phyloP scores from a whole-genome alignment of 2,888 invertebrate species.

The Saturnia pavonia region DNA sequence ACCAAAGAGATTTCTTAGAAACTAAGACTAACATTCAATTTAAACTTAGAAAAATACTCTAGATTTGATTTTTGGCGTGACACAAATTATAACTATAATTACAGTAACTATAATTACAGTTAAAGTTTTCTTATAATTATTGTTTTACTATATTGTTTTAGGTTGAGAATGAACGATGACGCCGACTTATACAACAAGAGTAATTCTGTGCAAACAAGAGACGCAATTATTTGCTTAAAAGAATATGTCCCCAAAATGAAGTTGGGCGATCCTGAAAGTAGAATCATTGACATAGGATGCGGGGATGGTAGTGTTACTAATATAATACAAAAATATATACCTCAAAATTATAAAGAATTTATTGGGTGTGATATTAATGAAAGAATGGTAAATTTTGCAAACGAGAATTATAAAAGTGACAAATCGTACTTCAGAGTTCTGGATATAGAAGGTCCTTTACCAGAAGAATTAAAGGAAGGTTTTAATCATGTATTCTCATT shows the following conservation, averaged over 20 bases:
- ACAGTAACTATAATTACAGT: too few species aligned
- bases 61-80: too few species aligned
- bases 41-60: too few species aligned
- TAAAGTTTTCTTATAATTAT: neutral
- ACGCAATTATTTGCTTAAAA: constrained; percentile 81
- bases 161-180: constrained; percentile 78
- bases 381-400: constrained; percentile 86
- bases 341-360: constrained; percentile 74
- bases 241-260: constrained; percentile 82
- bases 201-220: constrained; percentile 85
- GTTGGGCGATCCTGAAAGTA: constrained; percentile 76
- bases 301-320: constrained; percentile 87
- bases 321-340: constrained; percentile 82
- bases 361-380: constrained; percentile 87
- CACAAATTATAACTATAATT: too few species aligned
- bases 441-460: constrained; percentile 82
- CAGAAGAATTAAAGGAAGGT: constrained; percentile 64
- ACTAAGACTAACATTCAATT: too few species aligned
- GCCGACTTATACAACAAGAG: constrained; percentile 86
- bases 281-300: constrained; percentile 87
- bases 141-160: neutral
- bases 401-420: constrained; percentile 70
- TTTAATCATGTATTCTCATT: constrained; percentile 89
- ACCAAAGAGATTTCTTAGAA: too few species aligned
- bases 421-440: constrained; percentile 74